Base-by-base conservation (phyloP, 2,888 invertebrate species). In the Drosophila atripex region DNA sequence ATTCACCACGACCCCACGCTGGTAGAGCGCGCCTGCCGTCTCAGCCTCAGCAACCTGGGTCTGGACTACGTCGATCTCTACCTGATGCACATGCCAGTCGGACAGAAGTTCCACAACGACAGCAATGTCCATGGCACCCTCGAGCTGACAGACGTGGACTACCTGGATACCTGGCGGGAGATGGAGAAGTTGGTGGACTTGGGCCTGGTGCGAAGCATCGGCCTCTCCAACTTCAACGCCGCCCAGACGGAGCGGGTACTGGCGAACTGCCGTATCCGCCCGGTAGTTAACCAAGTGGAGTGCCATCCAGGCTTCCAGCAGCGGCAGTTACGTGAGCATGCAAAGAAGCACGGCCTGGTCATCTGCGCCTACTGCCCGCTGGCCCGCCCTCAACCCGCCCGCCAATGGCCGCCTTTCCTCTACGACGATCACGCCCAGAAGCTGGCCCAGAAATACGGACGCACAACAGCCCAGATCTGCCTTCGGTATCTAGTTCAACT, bases 61-160 rank as follows among this genome's bases (percentile, higher is more conserved):
- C 88, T 97, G n/a, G 93, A 94, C 0, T 97, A 97, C 88, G 91
- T 97, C 49, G 97, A 97, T 86, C 92, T 97, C 0, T 97, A 95
- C 85, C 91, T 97, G 25, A 95, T 97, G 72, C 97, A 97, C 86
- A 96, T 95, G 93, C 97, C 97, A 0, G 93, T 96, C 89, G 96
- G 94, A 0, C 95, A 95, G 78, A 92, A 87, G 35, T 90, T 90
- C 30, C 74, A 78, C 41, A 84, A 95, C 94, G 90, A 93, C 16
- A 71, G 61, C 32, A 87, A 90, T 76, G 90, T 91, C 1, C 90
- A 90, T 45, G 91, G 91, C 52, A 84, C 78, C 23, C 52, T 80
- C 23, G 77, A 89, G 16, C 78, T 90, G 0, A 88, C 89, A 18
- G 83, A 89, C n/a, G 85, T 88, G 1, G 91, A 91, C 43, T 91